Evolutionary conservation across 2,888 invertebrate genomes (phyloP).

Genomic region (Stenurella melanura): DNA sequence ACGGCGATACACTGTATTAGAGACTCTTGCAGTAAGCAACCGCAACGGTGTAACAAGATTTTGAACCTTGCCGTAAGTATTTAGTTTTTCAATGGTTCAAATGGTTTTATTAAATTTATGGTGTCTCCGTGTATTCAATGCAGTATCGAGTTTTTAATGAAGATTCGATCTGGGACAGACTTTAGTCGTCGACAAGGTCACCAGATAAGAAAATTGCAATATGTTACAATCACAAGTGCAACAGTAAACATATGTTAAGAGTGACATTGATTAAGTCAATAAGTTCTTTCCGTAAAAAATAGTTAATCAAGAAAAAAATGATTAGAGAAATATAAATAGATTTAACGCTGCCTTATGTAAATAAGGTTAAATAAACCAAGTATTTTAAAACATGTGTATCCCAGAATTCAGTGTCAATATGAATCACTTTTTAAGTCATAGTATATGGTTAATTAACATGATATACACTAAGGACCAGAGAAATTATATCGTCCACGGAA

Average conservation of each 20-base stretch:
- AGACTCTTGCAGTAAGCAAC: too few species aligned
- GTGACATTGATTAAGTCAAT: slow-evolving; percentile 20
- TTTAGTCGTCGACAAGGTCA: slow-evolving; percentile 18
- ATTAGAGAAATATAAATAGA: slow-evolving; percentile 16
- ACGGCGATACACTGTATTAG: too few species aligned
- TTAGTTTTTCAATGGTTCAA: too few species aligned
- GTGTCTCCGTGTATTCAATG: not conserved
- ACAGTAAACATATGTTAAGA: slow-evolving; percentile 12
- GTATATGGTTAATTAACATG: too few species aligned
- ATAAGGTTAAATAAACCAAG: slow-evolving; percentile 22
- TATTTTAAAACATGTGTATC: not conserved
- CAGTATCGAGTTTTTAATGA: slow-evolving; percentile 3
- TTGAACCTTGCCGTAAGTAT: too few species aligned
- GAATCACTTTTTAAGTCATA: not conserved
- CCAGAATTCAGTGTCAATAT: not conserved
- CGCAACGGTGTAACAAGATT: too few species aligned
- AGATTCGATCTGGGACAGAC: slow-evolving; percentile 9
- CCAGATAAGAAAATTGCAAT: slow-evolving; percentile 29
- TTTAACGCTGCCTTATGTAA: slow-evolving; percentile 13
- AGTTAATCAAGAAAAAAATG: slow-evolving; percentile 8
- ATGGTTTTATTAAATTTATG: not conserved
- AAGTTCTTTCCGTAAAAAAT: not conserved
- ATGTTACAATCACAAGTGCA: slow-evolving; percentile 2
- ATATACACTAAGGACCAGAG: too few species aligned
- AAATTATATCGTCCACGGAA: too few species aligned